A percentile compares a stretch with the other conserved stretches of the same genome.
These are phyloP conservation scores for Bos taurus DNA, from an alignment of 2,113 vertebrate genomes.

Conservation along the genomic window DNA sequence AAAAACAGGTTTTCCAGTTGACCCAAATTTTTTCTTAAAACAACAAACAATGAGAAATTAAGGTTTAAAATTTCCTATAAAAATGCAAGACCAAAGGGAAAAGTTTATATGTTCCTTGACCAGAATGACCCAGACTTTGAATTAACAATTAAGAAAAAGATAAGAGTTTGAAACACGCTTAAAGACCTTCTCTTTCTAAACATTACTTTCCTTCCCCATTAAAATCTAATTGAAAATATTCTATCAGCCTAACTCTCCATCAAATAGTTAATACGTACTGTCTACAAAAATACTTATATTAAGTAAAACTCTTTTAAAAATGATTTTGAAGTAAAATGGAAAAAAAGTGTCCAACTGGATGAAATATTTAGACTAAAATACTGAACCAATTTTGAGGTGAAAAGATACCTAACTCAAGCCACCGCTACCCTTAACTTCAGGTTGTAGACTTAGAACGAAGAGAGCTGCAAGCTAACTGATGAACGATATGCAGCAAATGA, in stretches of 20 bases:
- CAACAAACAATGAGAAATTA: neutral
- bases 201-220: neutral
- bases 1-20: neutral
- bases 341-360: neutral
- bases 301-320: neutral
- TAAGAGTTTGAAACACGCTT: neutral
- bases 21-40: neutral
- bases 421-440: neutral
- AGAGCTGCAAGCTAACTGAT: neutral
- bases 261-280: neutral
- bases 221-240: neutral
- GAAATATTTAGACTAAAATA: neutral
- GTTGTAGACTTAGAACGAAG: neutral
- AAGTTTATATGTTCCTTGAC: neutral
- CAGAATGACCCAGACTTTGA: neutral
- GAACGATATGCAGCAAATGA: neutral
- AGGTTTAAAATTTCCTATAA: neutral
- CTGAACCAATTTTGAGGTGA: neutral
- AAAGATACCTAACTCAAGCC: neutral
- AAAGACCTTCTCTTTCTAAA: neutral
- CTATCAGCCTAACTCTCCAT: neutral
- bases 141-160: neutral
- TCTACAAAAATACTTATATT: neutral
- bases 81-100: conserved; percentile 20
- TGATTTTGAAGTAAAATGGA: neutral